phyloP scores from a whole-genome alignment of 2,888 invertebrate species.

The Kuschelorhynchus macadamiae region DNA sequence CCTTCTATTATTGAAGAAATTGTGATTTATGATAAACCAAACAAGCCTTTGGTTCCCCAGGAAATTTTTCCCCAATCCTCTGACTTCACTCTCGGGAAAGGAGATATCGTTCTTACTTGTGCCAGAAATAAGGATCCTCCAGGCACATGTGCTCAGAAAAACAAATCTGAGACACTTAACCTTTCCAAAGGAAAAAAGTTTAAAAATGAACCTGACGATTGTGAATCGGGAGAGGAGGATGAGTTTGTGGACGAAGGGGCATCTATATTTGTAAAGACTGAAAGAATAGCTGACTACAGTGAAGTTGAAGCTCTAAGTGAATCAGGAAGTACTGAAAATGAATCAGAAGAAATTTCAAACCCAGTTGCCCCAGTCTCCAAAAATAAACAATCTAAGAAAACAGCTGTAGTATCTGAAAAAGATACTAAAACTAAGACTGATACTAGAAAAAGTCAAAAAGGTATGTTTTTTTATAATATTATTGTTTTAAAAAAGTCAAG shows the following conservation, averaged over 20 bases:
- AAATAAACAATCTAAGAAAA: too few species aligned
- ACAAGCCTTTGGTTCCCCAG: constrained; percentile 25
- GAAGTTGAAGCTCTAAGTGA: too few species aligned
- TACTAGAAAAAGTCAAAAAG: too few species aligned
- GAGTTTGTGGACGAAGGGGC: too few species aligned
- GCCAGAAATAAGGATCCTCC: background rate
- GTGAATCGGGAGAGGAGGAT: background rate
- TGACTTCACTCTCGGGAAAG: constrained; percentile 4
- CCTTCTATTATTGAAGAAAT: constrained; percentile 41
- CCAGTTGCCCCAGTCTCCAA: too few species aligned
- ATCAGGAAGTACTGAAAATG: constrained; percentile 22
- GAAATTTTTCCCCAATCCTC: constrained; percentile 1
- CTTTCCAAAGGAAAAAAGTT: background rate
- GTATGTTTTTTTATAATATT: too few species aligned
- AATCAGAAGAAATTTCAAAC: constrained; percentile 13
- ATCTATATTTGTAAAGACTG: background rate
- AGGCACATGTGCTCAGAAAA: background rate
- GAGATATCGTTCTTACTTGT: constrained; percentile 18
- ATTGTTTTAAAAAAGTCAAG: too few species aligned
- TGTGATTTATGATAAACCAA: constrained; percentile 43
- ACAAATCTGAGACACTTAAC: background rate
- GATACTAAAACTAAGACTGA: too few species aligned
- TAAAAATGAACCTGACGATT: background rate
- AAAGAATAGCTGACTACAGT: too few species aligned
- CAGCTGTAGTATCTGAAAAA: too few species aligned